Percentiles rank a stretch among this genome's conserved stretches.
These are phyloP conservation scores for Leptopilina drosophilae DNA, from an alignment of 2,888 invertebrate genomes.

Conservation along the genomic window DNA sequence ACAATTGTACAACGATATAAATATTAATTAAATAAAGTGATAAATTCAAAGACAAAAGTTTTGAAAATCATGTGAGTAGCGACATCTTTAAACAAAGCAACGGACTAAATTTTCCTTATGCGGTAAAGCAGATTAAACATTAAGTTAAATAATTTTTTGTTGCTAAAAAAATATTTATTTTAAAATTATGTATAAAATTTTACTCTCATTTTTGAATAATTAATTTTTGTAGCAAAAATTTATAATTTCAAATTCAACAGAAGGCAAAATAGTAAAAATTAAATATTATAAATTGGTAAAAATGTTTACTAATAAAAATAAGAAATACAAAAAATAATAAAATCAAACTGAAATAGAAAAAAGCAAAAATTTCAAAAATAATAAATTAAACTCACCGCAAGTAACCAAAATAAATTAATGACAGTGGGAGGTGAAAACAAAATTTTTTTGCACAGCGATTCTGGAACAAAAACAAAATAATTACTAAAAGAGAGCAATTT, in stretches of 20 bases:
- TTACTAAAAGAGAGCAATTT: neutral
- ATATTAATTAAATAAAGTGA: too few relatives aligned
- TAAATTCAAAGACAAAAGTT: too few relatives aligned
- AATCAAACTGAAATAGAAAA: too few relatives aligned
- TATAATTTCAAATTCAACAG: too few relatives aligned
- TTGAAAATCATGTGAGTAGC: neutral
- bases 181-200: too few relatives aligned
- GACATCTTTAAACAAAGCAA: constrained; percentile 1
- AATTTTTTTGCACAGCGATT: neutral
- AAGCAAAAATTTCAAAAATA: neutral
- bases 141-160: constrained; percentile 18
- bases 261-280: too few relatives aligned
- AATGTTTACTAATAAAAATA: neutral
- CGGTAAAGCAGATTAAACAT: neutral
- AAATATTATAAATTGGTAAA: neutral
- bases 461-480: neutral
- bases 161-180: too few relatives aligned
- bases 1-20: too few relatives aligned
- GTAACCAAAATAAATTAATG: neutral
- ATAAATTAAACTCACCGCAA: neutral
- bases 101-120: neutral
- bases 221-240: too few relatives aligned
- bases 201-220: too few relatives aligned
- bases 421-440: neutral
- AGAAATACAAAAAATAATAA: neutral